Conservation (phyloP, 2,797 vertebrate genomes). For the Pseudopleuronectes americanus region DNA sequence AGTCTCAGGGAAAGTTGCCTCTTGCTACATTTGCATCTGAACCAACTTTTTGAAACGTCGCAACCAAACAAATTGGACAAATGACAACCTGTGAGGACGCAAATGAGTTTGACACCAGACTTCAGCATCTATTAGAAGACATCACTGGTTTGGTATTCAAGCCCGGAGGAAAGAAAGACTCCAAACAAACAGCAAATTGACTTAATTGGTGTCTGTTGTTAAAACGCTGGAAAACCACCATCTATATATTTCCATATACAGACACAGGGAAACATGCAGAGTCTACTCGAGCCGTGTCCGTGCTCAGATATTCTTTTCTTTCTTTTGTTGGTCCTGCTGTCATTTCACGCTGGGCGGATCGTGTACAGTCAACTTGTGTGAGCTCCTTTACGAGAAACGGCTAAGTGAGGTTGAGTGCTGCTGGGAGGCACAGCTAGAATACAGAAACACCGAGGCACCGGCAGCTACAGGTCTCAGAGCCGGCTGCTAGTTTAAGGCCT, state of each 20-base stretch:
- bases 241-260: no score
- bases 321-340: not conserved
- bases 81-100: not conserved
- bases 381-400: not conserved
- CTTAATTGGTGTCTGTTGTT: not conserved
- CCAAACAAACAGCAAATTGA: no score
- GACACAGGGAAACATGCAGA: no score
- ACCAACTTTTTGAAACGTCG: no score
- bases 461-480: not conserved
- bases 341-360: not conserved
- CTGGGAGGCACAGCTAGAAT: not conserved
- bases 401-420: not conserved
- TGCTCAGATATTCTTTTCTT: not conserved
- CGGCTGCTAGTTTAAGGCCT: not conserved
- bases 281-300: not conserved
- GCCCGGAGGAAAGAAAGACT: not conserved
- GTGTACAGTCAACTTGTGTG: not conserved
- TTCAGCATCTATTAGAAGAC: not conserved
- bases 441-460: not conserved
- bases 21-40: no score
- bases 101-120: not conserved
- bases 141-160: not conserved
- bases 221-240: not conserved
- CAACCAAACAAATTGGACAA: no score
- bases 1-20: no score